phyloP scores from a whole-genome alignment of 2,888 invertebrate species.

The Phaonia tiefii region DNA sequence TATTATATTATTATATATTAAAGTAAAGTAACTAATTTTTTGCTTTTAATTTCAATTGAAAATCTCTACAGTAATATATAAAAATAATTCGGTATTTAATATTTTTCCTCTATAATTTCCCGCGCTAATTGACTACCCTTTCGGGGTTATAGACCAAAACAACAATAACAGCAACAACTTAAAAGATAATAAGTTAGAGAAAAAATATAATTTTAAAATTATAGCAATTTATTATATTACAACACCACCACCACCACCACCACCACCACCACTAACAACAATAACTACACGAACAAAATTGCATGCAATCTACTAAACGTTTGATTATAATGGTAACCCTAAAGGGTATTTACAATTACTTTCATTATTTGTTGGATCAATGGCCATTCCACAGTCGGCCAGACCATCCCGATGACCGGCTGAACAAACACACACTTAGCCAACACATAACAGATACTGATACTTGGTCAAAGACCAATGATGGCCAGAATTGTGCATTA shows the following conservation, averaged over 20 bases:
- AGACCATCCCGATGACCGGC: slow-evolving; percentile 45
- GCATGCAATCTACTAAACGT: slow-evolving; percentile 58
- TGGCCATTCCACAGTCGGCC: slow-evolving; percentile 30
- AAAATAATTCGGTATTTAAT: slow-evolving; percentile 24
- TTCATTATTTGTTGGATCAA: slow-evolving; percentile 71
- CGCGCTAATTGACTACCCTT: background rate
- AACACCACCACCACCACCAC: slow-evolving; percentile 42
- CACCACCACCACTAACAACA: slow-evolving; percentile 9
- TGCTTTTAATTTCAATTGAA: background rate
- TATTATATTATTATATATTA: slow-evolving; percentile 6
- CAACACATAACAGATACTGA: slow-evolving; percentile 35
- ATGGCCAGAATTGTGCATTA: slow-evolving; percentile 20
- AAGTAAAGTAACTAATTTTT: too few species aligned
- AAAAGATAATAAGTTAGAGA: slow-evolving; percentile 49
- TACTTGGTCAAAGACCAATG: slow-evolving; percentile 32
- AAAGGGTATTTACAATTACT: slow-evolving; percentile 79
- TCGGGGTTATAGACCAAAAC: slow-evolving; percentile 30
- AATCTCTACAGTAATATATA: too few species aligned
- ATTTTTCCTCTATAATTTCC: slow-evolving; percentile 26
- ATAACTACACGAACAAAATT: slow-evolving; percentile 38
- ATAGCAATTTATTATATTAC: slow-evolving; percentile 78
- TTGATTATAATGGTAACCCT: slow-evolving; percentile 73
- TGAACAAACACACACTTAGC: slow-evolving; percentile 43
- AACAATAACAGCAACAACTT: background rate
- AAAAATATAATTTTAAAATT: slow-evolving; percentile 71